phyloP scores from a whole-genome alignment of 1,140 invertebrate species.

The Lepidostoma basale region DNA sequence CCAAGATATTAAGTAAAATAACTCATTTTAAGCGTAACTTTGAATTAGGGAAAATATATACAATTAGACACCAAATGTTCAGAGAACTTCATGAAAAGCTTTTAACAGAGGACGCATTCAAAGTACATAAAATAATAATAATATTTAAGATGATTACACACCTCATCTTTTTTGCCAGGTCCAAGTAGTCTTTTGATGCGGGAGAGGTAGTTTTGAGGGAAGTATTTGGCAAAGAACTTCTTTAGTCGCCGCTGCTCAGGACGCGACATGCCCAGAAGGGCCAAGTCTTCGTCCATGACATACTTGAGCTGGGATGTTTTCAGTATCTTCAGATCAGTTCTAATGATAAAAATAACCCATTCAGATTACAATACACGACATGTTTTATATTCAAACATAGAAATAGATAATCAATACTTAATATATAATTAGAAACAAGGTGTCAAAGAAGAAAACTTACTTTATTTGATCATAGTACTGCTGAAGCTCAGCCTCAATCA shows the following conservation, averaged over 20 bases:
- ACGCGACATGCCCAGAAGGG: slow-evolving; percentile 91
- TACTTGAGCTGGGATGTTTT: slow-evolving; percentile 96
- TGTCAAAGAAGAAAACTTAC: slow-evolving; percentile 49
- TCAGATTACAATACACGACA: neutral
- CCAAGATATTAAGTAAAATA: no score
- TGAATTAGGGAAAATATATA: no score
- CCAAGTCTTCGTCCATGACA: slow-evolving; percentile 90
- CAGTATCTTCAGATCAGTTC: slow-evolving; percentile 78
- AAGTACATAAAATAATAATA: neutral
- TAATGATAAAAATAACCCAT: slow-evolving; percentile 52
- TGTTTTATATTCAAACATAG: no score
- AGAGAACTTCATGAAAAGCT: no score
- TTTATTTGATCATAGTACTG: slow-evolving; percentile 80
- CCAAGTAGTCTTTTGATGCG: slow-evolving; percentile 84
- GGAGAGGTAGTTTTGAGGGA: slow-evolving; percentile 88
- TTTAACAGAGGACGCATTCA: no score
- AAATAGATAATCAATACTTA: no score
- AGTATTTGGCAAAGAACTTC: slow-evolving; percentile 93
- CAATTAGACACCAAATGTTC: no score
- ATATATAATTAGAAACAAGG: neutral
- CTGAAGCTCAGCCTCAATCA: slow-evolving; percentile 87
- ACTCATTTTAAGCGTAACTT: no score
- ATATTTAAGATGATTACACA: neutral
- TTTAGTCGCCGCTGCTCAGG: slow-evolving; percentile 93
- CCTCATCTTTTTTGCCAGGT: slow-evolving; percentile 68